Conservation (phyloP, 1,140 invertebrate genomes). For the Diachasmimorpha longicaudata region DNA sequence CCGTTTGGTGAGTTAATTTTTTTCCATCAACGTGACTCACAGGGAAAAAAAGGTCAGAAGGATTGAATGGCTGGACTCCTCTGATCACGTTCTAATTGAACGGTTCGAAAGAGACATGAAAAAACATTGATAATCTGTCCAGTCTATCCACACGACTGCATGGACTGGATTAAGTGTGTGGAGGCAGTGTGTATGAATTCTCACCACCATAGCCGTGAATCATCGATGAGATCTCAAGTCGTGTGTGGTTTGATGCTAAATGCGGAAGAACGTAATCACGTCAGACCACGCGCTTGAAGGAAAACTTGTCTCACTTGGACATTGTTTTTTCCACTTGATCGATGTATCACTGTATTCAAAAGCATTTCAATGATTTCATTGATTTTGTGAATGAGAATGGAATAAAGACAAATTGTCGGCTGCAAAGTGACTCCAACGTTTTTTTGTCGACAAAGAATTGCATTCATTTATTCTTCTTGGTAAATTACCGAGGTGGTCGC, state of each 20-base stretch:
- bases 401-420: not conserved
- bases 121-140: not conserved
- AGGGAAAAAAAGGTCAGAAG: not conserved
- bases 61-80: slow-evolving; percentile 9
- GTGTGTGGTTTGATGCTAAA: slow-evolving; percentile 21
- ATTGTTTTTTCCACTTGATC: slow-evolving; percentile 5
- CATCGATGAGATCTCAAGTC: slow-evolving; percentile 18
- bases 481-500: not conserved
- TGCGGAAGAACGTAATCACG: slow-evolving; percentile 25
- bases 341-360: not conserved
- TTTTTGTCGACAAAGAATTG: not conserved
- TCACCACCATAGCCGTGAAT: slow-evolving; percentile 10
- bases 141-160: not conserved
- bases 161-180: slow-evolving; percentile 1
- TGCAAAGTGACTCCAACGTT: not conserved
- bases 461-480: not conserved
- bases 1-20: not conserved
- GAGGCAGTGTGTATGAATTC: not conserved
- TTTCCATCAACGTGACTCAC: slow-evolving; percentile 15
- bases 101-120: not conserved
- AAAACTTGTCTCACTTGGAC: not conserved
- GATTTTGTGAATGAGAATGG: not conserved
- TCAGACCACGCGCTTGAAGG: not conserved
- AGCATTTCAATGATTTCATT: not conserved
- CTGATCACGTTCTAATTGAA: slow-evolving; percentile 24